Evolutionary conservation across 2,797 vertebrate genomes (phyloP), one percentile per base, ranked within the genome.

Genomic region (Rallus crepitans): DNA sequence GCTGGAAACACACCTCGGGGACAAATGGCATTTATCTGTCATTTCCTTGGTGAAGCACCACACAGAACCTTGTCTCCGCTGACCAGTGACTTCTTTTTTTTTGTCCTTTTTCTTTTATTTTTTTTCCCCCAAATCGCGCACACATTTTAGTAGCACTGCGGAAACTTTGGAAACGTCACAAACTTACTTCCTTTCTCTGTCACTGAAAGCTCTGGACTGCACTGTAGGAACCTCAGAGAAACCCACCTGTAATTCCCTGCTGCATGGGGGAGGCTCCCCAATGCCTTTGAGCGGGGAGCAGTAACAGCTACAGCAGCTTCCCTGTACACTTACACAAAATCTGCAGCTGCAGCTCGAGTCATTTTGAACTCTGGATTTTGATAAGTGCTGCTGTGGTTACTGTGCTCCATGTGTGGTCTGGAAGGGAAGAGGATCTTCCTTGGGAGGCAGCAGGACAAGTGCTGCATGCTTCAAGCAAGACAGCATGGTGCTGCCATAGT

Each of bases 381-480:
- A 52, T 73, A 94, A 94, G 48, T 42, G 63, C 73, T 76, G 37
- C 66, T 1, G 3, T 23, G 9, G 60, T 90, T 71, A 16, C 30
- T 18, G 13, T 28, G 12, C 60, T 94, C 20, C 3, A 19, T 94
- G 66, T 89, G 94, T 96, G 97, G 96, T 89, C 96, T 78, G 40
- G 28, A 69, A 94, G 31, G 64, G 50, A 89, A 31, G 18, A 83
- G 23, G 37, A 39, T 80, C 75, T 50, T 39, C 35, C 64, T 8
- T 42, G 39, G 16, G 23, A 50, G 3, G 31, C 14, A 72, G 70
- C 39, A 75, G 30, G 33, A 21, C 15, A 57, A 93, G n/a, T 24
- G 12, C 17, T 24, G 18, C 0, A 0, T 1, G 0, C 24, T 69
- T 60, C 71, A 73, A 87, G 55, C 9, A 82, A 52, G 40, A 28